Base-by-base conservation (phyloP, 1,140 invertebrate species). In the Mactra quadrangularis region DNA sequence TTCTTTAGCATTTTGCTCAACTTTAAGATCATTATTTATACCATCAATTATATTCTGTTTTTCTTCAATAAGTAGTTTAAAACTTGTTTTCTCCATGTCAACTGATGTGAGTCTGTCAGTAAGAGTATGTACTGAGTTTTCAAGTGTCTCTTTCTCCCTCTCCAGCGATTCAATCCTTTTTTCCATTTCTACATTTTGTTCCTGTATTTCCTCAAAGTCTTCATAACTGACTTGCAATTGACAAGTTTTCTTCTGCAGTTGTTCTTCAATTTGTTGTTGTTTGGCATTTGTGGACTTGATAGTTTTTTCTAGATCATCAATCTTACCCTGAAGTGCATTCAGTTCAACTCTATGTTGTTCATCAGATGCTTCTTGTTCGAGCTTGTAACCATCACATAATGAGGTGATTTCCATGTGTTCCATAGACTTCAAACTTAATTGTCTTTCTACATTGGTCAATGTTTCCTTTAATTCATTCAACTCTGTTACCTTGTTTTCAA, bases 151-250 rank as follows among this genome's bases (percentile, higher is more conserved):
- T 47, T 81, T 81, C 19, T 81, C 77, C 33, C 59, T 81, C 38
- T 81, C 50, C 3, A 81, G 31, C 13, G 31, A 33, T 70, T 81
- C 64, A 57, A 71, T 45, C 25, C 29, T 47, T 31, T 81, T 81
- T 19, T 81, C 64, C 19, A 55, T 70, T 25, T 70, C 47, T 29
- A 33, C 27, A 45, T 41, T 50, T 38, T 70, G 64, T 27, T 81
- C 77, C 29, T 81, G 77, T 9, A 81, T 66, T 22, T 71, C 38
- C 47, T 81, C 77, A 81, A 31, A 81, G 11, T 81, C 66, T 57
- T 35, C 38, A 25, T 81, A 64, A 38, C 77, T 81, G 22, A 81
- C 52, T 27, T 81, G 62, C 17, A 81, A 68, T 27, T 81, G 77
- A 35, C 50, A 22, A 29, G 50, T 57, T 22, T 81, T 81, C 25